Evolutionary conservation across 2,888 invertebrate genomes (phyloP), one percentile per base, ranked within the genome.

Genomic region (Agonum fuliginosum): DNA sequence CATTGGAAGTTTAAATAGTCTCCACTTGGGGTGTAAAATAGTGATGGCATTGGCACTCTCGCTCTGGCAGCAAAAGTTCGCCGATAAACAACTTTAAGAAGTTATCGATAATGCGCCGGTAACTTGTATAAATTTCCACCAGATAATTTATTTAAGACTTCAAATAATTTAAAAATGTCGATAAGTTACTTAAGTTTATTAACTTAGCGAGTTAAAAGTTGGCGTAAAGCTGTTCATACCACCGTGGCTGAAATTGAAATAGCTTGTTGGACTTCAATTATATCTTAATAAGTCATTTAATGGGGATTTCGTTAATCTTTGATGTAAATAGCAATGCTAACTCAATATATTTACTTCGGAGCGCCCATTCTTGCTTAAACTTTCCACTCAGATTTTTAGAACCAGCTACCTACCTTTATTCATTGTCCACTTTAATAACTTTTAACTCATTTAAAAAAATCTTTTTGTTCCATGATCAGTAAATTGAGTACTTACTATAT

Each of bases 121-220:
- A 62, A 62, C 58, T 62, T 62, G 17, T 19, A 62, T 62, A 62
- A 62, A 62, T 62, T 62, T 27, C 58, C 17, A 3, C 8, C 34
- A 62, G 58, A 62, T 62, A 62, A 62, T 62, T 62, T 62, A 62
- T 62, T 62, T 62, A 30, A 62, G 58, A 62, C 58, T 62, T 62
- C 58, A 62, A 14, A 62, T 62, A 14, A 62, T 62, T 62, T 62
- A 62, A 62, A 62, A 62, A 62, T 62, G 58, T 62, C 58, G 58
- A 62, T 62, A 62, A 62, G 30, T 62, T 30, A 62, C 58, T 62
- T 62, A 30, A 62, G 14, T 62, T 62, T 27, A 62, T 62, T 54
- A 54, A 54, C 22, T 54, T 54, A 54, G 54, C 54, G 54, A 24
- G 54, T 24, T 54, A 54, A 54, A 54, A 54, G 54, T 54, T 30